A percentile compares a stretch with the other conserved stretches of the same genome.
Evolutionary conservation across 2,797 vertebrate species (phyloP).

Genomic region (Mallotus villosus): DNA sequence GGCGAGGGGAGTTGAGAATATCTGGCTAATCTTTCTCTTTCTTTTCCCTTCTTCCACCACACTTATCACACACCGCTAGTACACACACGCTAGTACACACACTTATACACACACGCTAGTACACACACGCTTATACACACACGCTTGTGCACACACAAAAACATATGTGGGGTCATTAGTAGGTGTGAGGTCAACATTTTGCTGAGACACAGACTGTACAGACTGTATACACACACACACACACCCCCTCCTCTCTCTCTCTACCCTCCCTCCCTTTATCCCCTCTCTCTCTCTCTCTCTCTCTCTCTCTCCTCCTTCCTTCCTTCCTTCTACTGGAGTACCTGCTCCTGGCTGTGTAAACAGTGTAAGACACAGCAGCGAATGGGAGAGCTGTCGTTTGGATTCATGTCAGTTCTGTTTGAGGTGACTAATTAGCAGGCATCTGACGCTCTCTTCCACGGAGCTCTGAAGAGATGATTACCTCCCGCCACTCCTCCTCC

Average conservation of each 20-base stretch:
- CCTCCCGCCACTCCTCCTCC: conserved; percentile 26
- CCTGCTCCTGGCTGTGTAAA: conserved; percentile 34
- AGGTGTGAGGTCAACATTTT: too few species aligned
- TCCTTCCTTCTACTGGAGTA: conserved; percentile 26
- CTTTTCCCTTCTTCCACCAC: background rate
- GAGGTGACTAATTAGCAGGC: conserved; percentile 51
- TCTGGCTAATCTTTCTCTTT: background rate
- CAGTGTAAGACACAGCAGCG: conserved; percentile 36
- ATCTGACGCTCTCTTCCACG: conserved; percentile 46
- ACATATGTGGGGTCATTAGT: too few species aligned
- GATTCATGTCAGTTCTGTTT: conserved; percentile 45
- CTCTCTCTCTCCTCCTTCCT: background rate
- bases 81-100: background rate
- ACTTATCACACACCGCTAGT: background rate
- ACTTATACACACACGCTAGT: background rate
- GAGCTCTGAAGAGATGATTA: conserved; percentile 46
- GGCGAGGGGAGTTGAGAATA: background rate
- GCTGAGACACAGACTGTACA: too few species aligned
- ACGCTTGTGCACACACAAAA: background rate
- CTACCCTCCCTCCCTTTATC: background rate
- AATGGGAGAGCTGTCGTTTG: conserved; percentile 41
- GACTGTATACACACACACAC: too few species aligned
- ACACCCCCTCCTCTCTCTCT: background rate
- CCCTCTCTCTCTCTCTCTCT: conserved; percentile 2
- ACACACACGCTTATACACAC: conserved; percentile 1